Percentiles rank a stretch among this genome's conserved stretches.
Conservation (phyloP, 2,113 vertebrate species). For the Pitta sordida region DNA sequence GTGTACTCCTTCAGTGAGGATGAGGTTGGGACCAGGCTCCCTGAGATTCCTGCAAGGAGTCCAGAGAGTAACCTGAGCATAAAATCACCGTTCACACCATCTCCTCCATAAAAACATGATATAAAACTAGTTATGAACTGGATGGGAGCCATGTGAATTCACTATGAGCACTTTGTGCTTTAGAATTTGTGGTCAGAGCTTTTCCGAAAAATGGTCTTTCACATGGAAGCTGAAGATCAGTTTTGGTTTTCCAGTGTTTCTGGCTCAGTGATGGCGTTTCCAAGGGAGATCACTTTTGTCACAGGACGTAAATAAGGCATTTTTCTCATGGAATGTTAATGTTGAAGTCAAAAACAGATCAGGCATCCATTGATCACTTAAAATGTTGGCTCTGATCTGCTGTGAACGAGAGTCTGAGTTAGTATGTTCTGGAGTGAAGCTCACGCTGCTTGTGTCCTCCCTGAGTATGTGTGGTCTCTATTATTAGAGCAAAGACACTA, state of each 20-base stretch:
- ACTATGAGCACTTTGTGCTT: not conserved
- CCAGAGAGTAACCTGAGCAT: not conserved
- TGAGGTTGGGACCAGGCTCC: not conserved
- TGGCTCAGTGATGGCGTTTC: not conserved
- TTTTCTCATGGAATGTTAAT: not conserved
- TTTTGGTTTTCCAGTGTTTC: not conserved
- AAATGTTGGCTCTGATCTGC: not conserved
- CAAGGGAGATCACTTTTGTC: not conserved
- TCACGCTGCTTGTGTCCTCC: not conserved
- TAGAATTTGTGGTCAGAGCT: not conserved
- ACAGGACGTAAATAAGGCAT: not conserved
- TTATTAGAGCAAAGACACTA: slow-evolving; percentile 29
- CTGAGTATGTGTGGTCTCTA: not conserved
- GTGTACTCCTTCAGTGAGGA: not conserved
- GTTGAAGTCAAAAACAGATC: not conserved
- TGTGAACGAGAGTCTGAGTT: not conserved
- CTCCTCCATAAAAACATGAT: not conserved
- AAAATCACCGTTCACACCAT: not conserved
- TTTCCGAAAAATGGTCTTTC: not conserved
- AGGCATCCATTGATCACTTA: not conserved
- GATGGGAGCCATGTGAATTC: not conserved
- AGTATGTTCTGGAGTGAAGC: not conserved
- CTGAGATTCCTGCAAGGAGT: not conserved
- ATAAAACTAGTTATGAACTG: not conserved
- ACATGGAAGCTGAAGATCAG: not conserved